Base-by-base conservation (phyloP, 1,140 invertebrate genomes). In the Caenorhabditis briggsae region DNA sequence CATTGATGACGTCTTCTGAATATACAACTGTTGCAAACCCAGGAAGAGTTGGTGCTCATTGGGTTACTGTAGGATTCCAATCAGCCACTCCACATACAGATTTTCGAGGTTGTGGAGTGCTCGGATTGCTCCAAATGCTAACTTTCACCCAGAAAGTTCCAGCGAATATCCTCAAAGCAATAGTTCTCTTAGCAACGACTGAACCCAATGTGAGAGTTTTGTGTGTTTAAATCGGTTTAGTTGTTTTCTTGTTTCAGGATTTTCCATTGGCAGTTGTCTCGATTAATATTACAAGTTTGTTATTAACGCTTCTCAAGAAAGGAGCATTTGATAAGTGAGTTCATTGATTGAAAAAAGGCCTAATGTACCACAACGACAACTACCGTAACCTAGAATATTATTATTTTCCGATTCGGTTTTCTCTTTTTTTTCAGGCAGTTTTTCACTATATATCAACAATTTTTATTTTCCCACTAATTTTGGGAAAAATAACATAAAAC, bases 1-100 rank as follows among this genome's bases (percentile, higher is more conserved):
- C 46, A 41, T 23, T 78, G 46, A 78, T 50, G 70, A 48, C 70
- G 43, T 78, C 70, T 14, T 50, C 43, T 50, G 70, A 78, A 78
- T 50, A 78, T 9, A 53, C 70, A 2, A 2, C 50, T 23, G 43
- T 78, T n/a, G 53, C 70, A 14, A 78, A 78, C 23, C 70, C 70
- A n/a, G 6, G 46, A 78, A 46, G 70, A 18, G 70, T 78, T 23
- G 70, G 70, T 3, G 46, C 70, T 2, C 70, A 78, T 50, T 78
- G 70, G 70, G 70, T 78, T 78, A 78, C 70, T 50, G 70, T 78
- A 48, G 70, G 70, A 18, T 78, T 78, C n/a, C 70, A 78, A n/a
- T 78, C 70, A 12, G 70, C 70, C 6, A 78, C 70, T n/a, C 70
- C 70, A 6, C 70, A 78, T 14, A 78, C 70, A n/a, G 70, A 78